A percentile compares a stretch with the other conserved stretches of the same genome.
Conservation (phyloP, 2,888 invertebrate genomes). For the Drosophila merina region DNA sequence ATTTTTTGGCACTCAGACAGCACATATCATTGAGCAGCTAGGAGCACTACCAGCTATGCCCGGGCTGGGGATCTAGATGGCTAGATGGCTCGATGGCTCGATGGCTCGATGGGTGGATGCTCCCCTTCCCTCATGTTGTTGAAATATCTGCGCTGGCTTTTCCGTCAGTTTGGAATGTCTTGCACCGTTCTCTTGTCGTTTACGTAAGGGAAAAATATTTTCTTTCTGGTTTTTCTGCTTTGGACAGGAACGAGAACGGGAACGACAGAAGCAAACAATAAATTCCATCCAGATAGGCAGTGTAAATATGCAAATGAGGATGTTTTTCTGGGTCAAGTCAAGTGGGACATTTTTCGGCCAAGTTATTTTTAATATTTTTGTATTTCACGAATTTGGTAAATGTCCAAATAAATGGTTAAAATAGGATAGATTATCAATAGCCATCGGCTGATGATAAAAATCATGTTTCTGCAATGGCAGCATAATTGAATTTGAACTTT, state of each 20-base stretch:
- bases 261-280: constrained; percentile 14
- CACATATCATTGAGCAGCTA: constrained; percentile 72
- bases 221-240: constrained; percentile 22
- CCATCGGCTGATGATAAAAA: constrained; percentile 53
- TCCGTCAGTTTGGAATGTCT: constrained; percentile 77
- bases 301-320: constrained; percentile 67
- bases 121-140: constrained; percentile 53
- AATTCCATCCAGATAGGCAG: constrained; percentile 38
- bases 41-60: constrained; percentile 62
- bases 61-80: constrained; percentile 10
- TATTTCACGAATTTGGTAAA: constrained; percentile 36
- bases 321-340: constrained; percentile 63
- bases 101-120: constrained; percentile 20
- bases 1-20: constrained; percentile 67
- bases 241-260: constrained; percentile 1
- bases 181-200: constrained; percentile 59
- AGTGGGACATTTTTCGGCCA: constrained; percentile 47
- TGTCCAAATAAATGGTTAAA: constrained; percentile 27
- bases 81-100: constrained; percentile 10
- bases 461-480: constrained; percentile 17
- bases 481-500: constrained; percentile 52
- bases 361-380: constrained; percentile 26
- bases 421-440: constrained; percentile 54
- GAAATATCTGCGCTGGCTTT: constrained; percentile 71
- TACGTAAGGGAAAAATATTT: constrained; percentile 64